Base-by-base conservation (phyloP, 2,113 vertebrate genomes). In the Monopterus albus region DNA sequence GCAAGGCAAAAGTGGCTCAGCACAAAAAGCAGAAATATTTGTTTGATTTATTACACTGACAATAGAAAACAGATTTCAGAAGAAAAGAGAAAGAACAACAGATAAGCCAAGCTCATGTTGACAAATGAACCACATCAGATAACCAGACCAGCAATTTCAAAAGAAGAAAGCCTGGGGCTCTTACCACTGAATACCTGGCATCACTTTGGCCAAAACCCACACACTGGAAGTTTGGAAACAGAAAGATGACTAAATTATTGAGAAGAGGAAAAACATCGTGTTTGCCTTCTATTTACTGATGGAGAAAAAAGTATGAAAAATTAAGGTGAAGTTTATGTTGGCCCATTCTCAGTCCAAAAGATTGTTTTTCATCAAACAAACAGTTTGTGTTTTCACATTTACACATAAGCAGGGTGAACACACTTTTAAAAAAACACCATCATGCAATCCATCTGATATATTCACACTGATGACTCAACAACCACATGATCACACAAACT, bases 321-420 rank as follows among this genome's bases (percentile, higher is more conserved):
- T 38, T 7, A 42, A 43, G n/a, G 25, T 13, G 52, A 26, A 52
- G 25, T 42, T 57, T 5, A 7, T 55, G 47, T 6, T n/a, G 21
- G 31, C 12, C 49, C 47, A 12, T 59, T 56, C 46, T 49, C 53
- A 10, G 11, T 66, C 61, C 40, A 20, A 50, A 66, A 26, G 21
- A 68, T 8, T 36, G 55, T 84, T 77, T 82, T 56, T 55, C 13
- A 50, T 57, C 47, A 36, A 12, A 72, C 55, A 56, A 57, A 78
- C 36, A 60, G 8, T 6, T 43, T 59, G 25, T 56, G 43, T 58
- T 39, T 38, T 31, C 13, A 43, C 26, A 23, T 57, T 72, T 46
- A 56, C 62, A 33, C 61, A 23, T 33, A 20, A 45, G 20, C 36
- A 12, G 17, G 33, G n/a, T 42, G 31, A 56, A 42, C 29, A 33